Evolutionary conservation across 2,113 vertebrate species (phyloP).

Genomic region (Calyptomena viridis): DNA sequence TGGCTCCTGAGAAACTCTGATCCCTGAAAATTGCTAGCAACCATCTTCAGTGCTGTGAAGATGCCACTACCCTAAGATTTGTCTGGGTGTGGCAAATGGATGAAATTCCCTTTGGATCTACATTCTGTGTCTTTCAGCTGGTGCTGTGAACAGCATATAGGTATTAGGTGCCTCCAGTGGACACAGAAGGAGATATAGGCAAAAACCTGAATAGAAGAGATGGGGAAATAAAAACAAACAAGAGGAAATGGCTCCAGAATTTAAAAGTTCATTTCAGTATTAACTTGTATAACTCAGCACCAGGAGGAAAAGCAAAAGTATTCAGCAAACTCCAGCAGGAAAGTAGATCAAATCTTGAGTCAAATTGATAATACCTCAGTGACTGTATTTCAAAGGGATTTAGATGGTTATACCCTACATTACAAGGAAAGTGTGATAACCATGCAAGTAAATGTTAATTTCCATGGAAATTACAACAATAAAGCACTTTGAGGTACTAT

Average conservation of each 20-base stretch:
- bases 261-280: background rate
- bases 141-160: background rate
- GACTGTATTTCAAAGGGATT: slow-evolving; percentile 27
- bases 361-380: background rate
- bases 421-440: slow-evolving; percentile 19
- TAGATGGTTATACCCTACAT: background rate
- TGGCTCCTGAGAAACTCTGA: background rate
- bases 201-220: background rate
- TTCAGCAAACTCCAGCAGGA: background rate
- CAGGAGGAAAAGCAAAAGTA: background rate
- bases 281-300: background rate
- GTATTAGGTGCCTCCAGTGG: background rate
- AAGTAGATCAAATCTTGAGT: background rate
- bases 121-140: background rate
- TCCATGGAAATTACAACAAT: slow-evolving; percentile 64
- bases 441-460: slow-evolving; percentile 45
- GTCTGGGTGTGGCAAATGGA: too few relatives aligned
- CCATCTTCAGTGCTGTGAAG: fast-evolving
- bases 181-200: background rate
- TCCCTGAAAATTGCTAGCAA: background rate
- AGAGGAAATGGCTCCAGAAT: background rate
- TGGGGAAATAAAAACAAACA: background rate
- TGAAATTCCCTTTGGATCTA: background rate
- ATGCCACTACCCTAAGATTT: background rate
- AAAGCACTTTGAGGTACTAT: slow-evolving; percentile 47